Base-by-base conservation (phyloP, 2,113 vertebrate genomes). In the Bubo bubo region DNA sequence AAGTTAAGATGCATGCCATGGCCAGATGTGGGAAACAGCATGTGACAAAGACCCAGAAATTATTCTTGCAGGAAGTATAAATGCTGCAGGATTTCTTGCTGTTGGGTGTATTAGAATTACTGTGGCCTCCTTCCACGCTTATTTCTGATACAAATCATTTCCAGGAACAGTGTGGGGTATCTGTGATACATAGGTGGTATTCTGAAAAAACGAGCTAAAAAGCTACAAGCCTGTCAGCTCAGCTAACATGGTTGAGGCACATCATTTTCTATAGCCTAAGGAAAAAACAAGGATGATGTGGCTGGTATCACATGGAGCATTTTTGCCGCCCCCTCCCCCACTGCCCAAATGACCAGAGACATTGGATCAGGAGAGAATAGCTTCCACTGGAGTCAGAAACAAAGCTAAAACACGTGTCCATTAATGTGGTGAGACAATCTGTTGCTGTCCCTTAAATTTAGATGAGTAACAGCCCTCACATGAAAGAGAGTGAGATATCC, bases 301-400 rank as follows among this genome's bases (percentile, higher is more conserved):
- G 21, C 64, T 56, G 66, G 16, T 22, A 18, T 6, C 1, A 0
- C 16, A 4, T 0, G 19, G 5, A 60, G 14, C 4, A 16, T 20
- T 75, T 66, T 35, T 70, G 11, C 21, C 6, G 16, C 15, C 16
- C 10, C 14, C 10, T 4, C 24, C 14, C 5, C 4, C 1, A 9
- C 30, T 1, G 1, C 19, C n/a, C 79, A 17, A 60, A 55, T 39
- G 56, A 79, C 76, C 72, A 55, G 50, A 63, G 24, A 4, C 8
- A 28, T 7, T 19, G 74, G 41, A 80, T 85, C 41, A 62, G 56
- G 0, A 20, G 27, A 56, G 62, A 68, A 49, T 6, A 58, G 26
- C 37, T 62, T 55, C 55, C 59, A 14, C 6, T 34, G 43, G 23
- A 60, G 35, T 24, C 73, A 88, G 84, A 72, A 75, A 64, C 73